Base-by-base conservation (phyloP, 2,113 vertebrate genomes). In the Pyxicephalus adspersus region DNA sequence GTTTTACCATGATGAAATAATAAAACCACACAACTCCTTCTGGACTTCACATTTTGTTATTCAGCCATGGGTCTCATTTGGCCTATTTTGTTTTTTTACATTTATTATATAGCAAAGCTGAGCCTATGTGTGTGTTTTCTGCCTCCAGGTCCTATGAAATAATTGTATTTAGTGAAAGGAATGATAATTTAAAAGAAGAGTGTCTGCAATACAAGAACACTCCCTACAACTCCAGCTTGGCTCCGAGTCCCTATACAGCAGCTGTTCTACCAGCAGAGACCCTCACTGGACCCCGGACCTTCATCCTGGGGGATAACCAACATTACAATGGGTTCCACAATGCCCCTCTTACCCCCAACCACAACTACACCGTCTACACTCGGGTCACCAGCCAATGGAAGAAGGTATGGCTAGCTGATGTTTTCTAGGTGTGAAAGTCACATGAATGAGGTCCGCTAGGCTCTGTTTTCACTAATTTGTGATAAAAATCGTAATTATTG, bases 341-440 rank as follows among this genome's bases (percentile, higher is more conserved):
- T 51, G 57, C 66, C 16, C 82, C 82, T 22, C 75, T 83, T 5
- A 58, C 5, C 26, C 28, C 65, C 1, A n/a, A 25, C 7, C 28
- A 3, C 17, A 64, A 78, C 5, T 83, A 83, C 66, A 26, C 57
- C 0, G 75, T 31, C 13, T 25, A 51, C 13, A 18, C 76, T 31
- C 31, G 64, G 20, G 25, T 76, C 25, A 66, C 74, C 81, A 83
- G 82, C 58, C 26, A 16, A 13, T 83, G 82, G 82, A 57, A 70
- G 6, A 20, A 83, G 64, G 82, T 83, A 54, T 5, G 52, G 28
- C 55, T 50, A 2, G 0, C 0, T 15, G 3, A 0, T 5, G 5
- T n/a, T 4, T 26, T 16, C 7, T 8, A 4, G 1, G 3, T 64
- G 17, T n/a, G 6, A 8, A 3, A 54, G 22, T 7, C 11, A 0